Evolutionary conservation across 1,140 invertebrate species (phyloP).

Genomic region (Aricia agestis): DNA sequence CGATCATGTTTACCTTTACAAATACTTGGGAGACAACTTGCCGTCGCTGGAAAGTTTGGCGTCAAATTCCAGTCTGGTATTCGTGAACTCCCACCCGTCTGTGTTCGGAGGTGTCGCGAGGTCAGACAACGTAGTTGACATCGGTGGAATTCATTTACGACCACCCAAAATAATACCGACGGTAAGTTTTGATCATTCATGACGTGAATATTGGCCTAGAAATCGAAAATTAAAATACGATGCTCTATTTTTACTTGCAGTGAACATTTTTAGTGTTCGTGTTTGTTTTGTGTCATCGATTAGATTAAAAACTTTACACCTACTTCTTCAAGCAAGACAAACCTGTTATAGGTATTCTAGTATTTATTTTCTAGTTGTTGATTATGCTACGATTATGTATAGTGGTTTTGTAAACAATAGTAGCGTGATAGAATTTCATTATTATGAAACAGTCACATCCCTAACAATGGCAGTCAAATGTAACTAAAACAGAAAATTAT

Average conservation of each 20-base stretch:
- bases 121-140: slow-evolving; percentile 78
- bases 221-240: not conserved
- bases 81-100: slow-evolving; percentile 79
- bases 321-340: not conserved
- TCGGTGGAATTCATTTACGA: slow-evolving; percentile 76
- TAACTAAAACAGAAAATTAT: not conserved
- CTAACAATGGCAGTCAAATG: not conserved
- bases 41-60: slow-evolving; percentile 76
- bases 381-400: not conserved
- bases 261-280: not conserved
- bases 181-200: slow-evolving; percentile 45
- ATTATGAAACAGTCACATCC: not conserved
- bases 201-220: not conserved
- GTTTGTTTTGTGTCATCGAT: not conserved
- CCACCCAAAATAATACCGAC: slow-evolving; percentile 61
- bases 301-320: not conserved
- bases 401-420: not conserved
- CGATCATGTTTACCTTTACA: slow-evolving; percentile 73
- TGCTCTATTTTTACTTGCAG: slow-evolving; percentile 6
- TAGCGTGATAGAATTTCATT: not conserved
- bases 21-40: slow-evolving; percentile 76
- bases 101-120: slow-evolving; percentile 68
- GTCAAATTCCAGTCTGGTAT: slow-evolving; percentile 75
- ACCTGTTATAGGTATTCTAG: not conserved
- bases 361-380: not conserved